Base-by-base conservation (phyloP, 2,888 invertebrate species). In the Camptogramma bilineatum region DNA sequence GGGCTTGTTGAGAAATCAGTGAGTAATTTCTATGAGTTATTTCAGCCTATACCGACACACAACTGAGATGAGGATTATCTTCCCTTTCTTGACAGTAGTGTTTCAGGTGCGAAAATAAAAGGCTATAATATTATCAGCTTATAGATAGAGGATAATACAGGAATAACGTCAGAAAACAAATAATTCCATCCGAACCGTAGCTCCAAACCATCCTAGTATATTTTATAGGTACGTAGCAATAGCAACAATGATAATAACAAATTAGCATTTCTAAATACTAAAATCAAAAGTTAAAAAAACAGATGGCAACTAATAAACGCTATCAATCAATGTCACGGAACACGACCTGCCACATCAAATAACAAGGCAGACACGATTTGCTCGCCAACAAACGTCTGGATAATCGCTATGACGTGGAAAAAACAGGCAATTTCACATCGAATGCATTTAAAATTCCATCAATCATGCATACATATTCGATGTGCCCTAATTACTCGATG, bases 281-380 rank as follows among this genome's bases (percentile, higher is more conserved):
- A 1, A 42, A 16, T 44, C 7, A 17, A 57, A 24, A 50, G 48
- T n/a, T 34, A 66, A 66, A 66, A 66, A 64, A 58, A 39, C 21
- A 61, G 63, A 65, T 70, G 57, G 56, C 53, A 53, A 50, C 42
- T 24, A 62, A 61, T 64, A 64, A 73, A 68, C 70, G 68, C 73
- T 69, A 85, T 87, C 79, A 80, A 86, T 86, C 83, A 83, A 74
- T 73, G 78, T 74, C 73, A 60, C 71, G 71, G 71, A 80, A 81
- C 81, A 82, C 81, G 75, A 79, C 46, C 71, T 58, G 74, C 73
- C 78, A 73, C 77, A 75, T 72, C 67, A 72, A 69, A 72, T 64
- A 70, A 72, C 70, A 62, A 65, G 62, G 67, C 68, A 56, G 64
- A 63, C 64, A 48, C 70, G 53, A 71, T 70, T 70, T 69, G 48